Conservation (phyloP, 2,888 invertebrate species). For the Acleris sparsana region DNA sequence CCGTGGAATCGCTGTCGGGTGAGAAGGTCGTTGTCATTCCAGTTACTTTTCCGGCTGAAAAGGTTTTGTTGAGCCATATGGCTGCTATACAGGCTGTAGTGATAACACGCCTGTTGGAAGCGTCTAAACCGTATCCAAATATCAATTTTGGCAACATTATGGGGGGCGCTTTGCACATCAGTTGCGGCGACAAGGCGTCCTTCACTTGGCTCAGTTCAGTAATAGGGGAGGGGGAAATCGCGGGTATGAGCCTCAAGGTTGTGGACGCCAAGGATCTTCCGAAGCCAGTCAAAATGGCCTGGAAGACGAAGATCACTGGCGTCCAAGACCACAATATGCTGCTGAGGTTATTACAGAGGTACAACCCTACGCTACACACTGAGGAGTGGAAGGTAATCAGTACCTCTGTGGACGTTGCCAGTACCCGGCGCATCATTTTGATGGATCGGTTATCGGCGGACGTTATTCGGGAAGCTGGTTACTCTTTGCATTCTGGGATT, state of each 20-base stretch:
- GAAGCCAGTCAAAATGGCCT: constrained; percentile 16
- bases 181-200: not conserved
- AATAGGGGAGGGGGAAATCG: not conserved
- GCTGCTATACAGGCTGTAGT: constrained; percentile 1
- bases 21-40: constrained; percentile 1
- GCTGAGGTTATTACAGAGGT: constrained; percentile 5
- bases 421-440: not conserved
- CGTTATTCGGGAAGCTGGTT: constrained; percentile 8
- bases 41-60: not conserved
- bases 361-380: constrained; percentile 6
- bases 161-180: constrained; percentile 4
- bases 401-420: not conserved
- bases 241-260: not conserved
- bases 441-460: constrained; percentile 13
- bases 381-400: constrained; percentile 10
- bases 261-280: constrained; percentile 6
- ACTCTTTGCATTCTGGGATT: constrained; percentile 2
- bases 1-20: not conserved
- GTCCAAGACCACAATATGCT: not conserved
- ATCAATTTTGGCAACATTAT: not conserved
- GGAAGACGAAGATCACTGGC: constrained; percentile 1
- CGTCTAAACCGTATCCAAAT: not conserved
- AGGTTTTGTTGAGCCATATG: not conserved
- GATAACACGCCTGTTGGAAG: no score
- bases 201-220: constrained; percentile 1